These are phyloP conservation scores for Petrosia ficiformis DNA, from an alignment of 37 sponge, comb jelly and placozoan genomes.

Conservation along the genomic window DNA sequence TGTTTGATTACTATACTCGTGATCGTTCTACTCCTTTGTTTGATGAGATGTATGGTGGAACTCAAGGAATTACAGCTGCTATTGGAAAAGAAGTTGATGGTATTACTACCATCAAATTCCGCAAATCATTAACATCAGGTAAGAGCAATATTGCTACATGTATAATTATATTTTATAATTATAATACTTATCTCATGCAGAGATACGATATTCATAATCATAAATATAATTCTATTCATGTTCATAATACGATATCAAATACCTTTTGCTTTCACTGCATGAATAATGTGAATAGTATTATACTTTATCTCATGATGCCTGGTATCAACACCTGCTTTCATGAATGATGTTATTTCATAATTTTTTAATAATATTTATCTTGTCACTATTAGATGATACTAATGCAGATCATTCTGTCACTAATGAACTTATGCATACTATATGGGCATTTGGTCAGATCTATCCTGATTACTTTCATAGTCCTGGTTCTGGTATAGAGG, in stretches of 20 bases:
- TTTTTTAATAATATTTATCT: too few species aligned
- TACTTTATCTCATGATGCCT: too few species aligned
- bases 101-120: conserved; percentile 46
- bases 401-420: conserved; percentile 53
- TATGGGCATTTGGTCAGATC: conserved; percentile 71
- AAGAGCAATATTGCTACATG: neutral
- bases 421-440: conserved; percentile 23
- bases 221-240: neutral
- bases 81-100: conserved; percentile 52
- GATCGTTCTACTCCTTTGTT: conserved; percentile 61
- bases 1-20: conserved; percentile 81
- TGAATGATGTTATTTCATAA: too few species aligned
- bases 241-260: too few species aligned
- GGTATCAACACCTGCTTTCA: too few species aligned
- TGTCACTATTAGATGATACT: conserved; percentile 22
- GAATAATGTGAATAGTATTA: too few species aligned
- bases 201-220: too few species aligned
- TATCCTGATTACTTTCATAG: conserved; percentile 46
- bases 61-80: conserved; percentile 58
- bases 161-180: too few species aligned
- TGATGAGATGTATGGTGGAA: conserved; percentile 65
- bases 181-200: too few species aligned
- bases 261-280: too few species aligned
- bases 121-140: conserved; percentile 30
- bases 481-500: conserved; percentile 55